Evolutionary conservation across 2,113 vertebrate genomes (phyloP).

Genomic region (Rhea pennata): DNA sequence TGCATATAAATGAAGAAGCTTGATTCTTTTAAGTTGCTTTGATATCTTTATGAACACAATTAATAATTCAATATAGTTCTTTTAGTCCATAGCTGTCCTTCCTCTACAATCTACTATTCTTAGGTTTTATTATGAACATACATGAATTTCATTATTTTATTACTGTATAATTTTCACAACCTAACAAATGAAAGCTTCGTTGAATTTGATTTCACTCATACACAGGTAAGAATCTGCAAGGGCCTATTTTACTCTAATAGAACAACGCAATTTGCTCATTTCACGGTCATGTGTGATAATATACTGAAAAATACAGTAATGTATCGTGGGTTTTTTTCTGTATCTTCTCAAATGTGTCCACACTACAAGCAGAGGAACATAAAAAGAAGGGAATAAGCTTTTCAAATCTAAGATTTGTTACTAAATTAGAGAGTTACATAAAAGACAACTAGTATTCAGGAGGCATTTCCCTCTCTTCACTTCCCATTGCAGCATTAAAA

Average conservation of each 20-base stretch:
- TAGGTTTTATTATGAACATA: neutral
- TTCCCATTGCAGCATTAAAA: neutral
- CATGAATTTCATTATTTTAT: constrained; percentile 20
- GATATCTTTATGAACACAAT: constrained; percentile 35
- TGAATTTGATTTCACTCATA: constrained; percentile 6
- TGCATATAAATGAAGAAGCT: neutral
- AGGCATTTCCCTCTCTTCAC: neutral
- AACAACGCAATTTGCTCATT: constrained; percentile 31
- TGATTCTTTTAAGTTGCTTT: constrained; percentile 27
- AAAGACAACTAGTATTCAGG: neutral
- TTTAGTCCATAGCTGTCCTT: neutral
- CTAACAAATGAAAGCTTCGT: neutral
- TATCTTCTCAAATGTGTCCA: neutral
- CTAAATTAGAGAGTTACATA: neutral
- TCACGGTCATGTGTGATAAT: neutral
- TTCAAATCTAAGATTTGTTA: neutral
- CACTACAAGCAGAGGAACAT: neutral
- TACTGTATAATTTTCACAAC: constrained; percentile 4
- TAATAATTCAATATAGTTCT: neutral
- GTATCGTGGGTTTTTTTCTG: neutral
- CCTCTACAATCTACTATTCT: neutral
- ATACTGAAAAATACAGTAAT: neutral
- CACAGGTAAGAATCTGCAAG: constrained; percentile 18
- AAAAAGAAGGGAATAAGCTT: neutral
- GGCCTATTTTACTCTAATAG: neutral